phyloP scores from a whole-genome alignment of 2,888 invertebrate genomes.

The Trachelus stipa region DNA sequence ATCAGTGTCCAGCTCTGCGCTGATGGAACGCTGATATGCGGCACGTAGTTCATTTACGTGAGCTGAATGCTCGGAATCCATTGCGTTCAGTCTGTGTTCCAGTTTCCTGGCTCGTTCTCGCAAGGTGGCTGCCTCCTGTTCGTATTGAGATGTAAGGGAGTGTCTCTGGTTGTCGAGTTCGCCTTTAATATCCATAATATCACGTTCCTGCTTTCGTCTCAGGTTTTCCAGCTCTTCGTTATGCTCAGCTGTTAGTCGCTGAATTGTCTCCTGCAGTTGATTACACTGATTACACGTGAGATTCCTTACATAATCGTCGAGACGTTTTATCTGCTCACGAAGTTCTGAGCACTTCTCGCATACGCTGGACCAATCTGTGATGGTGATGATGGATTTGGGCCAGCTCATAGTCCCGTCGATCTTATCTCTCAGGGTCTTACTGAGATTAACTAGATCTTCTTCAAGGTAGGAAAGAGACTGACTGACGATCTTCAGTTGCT shows the following conservation, averaged over 20 bases:
- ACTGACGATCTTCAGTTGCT: constrained; percentile 47
- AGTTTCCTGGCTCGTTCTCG: constrained; percentile 79
- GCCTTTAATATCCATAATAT: constrained; percentile 58
- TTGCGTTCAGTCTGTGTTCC: constrained; percentile 78
- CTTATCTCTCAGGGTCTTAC: constrained; percentile 45
- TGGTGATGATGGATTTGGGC: constrained; percentile 30
- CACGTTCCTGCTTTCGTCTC: constrained; percentile 68
- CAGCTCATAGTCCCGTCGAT: constrained; percentile 28
- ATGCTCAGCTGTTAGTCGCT: constrained; percentile 63
- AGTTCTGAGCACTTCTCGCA: constrained; percentile 72
- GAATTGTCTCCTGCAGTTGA: constrained; percentile 66
- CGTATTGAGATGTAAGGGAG: constrained; percentile 68
- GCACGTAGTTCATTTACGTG: constrained; percentile 84
- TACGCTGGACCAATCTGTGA: constrained; percentile 67
- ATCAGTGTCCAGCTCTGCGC: constrained; percentile 72
- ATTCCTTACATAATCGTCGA: constrained; percentile 55
- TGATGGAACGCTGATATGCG: constrained; percentile 74
- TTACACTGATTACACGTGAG: constrained; percentile 68
- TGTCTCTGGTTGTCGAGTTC: constrained; percentile 61
- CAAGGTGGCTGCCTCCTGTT: constrained; percentile 66
- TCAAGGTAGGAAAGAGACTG: constrained; percentile 60
- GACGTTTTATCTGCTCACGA: constrained; percentile 69
- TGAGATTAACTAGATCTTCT: constrained; percentile 60
- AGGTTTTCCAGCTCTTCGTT: constrained; percentile 62
- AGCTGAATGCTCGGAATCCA: constrained; percentile 86